A percentile compares a stretch with the other conserved stretches of the same genome.
Evolutionary conservation across 1,140 invertebrate species (phyloP).

Genomic region (Pemphigus obesinymphae): DNA sequence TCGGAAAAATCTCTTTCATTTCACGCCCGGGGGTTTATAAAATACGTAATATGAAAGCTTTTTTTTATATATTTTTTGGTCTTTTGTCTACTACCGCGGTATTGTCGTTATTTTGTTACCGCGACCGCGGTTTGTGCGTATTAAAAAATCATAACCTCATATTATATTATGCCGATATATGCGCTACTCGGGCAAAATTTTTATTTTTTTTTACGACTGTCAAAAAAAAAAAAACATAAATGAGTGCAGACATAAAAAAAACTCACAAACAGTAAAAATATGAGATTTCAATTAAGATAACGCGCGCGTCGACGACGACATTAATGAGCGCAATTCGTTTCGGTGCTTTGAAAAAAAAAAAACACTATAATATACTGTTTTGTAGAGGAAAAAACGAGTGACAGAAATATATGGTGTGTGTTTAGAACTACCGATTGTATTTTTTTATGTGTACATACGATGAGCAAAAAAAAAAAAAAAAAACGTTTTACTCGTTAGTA

Average conservation of each 20-base stretch:
- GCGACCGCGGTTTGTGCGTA: not conserved
- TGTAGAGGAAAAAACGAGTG: too few species aligned
- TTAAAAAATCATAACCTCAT: slow-evolving; percentile 40
- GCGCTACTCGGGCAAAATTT: not conserved
- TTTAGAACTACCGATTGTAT: not conserved
- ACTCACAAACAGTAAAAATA: slow-evolving; percentile 24
- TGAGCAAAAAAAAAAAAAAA: not conserved
- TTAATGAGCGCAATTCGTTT: slow-evolving; percentile 40
- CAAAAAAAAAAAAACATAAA: slow-evolving; percentile 27
- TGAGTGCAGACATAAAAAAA: not conserved
- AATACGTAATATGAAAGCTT: too few species aligned
- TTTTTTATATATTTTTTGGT: not conserved
- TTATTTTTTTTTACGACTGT: slow-evolving; percentile 17
- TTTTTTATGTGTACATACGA: not conserved
- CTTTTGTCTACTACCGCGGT: not conserved
- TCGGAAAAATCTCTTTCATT: slow-evolving; percentile 19
- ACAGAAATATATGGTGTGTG: not conserved
- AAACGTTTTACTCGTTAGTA: not conserved
- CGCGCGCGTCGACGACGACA: slow-evolving; percentile 12
- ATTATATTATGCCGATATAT: too few species aligned
- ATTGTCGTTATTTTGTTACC: too few species aligned
- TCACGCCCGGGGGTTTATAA: not conserved
- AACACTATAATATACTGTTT: not conserved
- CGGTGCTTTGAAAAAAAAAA: not conserved
- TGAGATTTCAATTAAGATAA: slow-evolving; percentile 42